Evolutionary conservation across 2,888 invertebrate genomes (phyloP), one percentile per base, ranked within the genome.

Genomic region (Chymomyza amoena): DNA sequence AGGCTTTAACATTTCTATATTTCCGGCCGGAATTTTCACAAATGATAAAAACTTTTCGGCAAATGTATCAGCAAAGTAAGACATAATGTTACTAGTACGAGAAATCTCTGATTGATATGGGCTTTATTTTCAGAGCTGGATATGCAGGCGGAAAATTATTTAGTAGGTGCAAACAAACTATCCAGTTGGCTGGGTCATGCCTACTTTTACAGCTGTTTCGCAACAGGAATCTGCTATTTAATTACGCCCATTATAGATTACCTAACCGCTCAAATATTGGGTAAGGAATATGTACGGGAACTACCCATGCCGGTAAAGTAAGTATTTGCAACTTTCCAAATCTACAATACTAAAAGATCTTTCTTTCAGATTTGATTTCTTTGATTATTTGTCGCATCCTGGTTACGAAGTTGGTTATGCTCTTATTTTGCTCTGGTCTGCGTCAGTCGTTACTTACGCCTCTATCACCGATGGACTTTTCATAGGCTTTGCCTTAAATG

Each of bases 261-360:
- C 4, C 60, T 84, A 7, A 78, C 76, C 76, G 78, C 77, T 4
- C 68, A 69, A n/a, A 68, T 84, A 61, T 70, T 62, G 0, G 66
- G 79, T 0, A 69, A 79, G 4, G 28, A 61, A 0, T 66, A 82
- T 13, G 36, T 73, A 0, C 62, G 79, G 16, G 90, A 90, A 32
- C 52, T 90, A n/a, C 90, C 90, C 10, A 90, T 91, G 90, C 88
- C 90, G 9, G 88, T 91, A 90, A 90, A 86, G 90, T 90, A 68
- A 72, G 77, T 57, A 16, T n/a, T 18, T 5, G 54, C 9, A 50
- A 32, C 9, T 16, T n/a, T 39, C 16, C 4, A 36, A 16, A 50
- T 62, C 1, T 18, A 1, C 2, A 4, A 20, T 18, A 16, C 9
- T 18, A 9, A 18, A 9, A 20, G 20, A n/a, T 9, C 6, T 20